These are phyloP conservation scores for Schrankia costaestrigalis DNA, from an alignment of 2,888 invertebrate genomes.

Conservation along the genomic window DNA sequence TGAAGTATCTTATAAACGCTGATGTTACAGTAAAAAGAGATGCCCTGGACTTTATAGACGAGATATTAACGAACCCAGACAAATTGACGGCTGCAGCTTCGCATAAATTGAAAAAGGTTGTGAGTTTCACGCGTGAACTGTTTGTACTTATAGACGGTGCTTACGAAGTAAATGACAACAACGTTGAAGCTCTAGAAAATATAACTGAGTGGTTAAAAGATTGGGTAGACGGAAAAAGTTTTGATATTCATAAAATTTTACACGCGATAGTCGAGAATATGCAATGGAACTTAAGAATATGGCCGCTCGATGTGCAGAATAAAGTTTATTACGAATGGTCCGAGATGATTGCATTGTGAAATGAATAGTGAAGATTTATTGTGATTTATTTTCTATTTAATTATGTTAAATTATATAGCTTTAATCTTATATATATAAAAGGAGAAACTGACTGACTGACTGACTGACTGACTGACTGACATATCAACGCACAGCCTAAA, in stretches of 20 bases:
- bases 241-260: constrained; percentile 27
- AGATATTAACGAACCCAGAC: constrained; percentile 40
- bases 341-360: constrained; percentile 30
- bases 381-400: neutral
- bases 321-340: constrained; percentile 40
- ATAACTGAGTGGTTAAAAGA: constrained; percentile 31
- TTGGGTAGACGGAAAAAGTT: constrained; percentile 23
- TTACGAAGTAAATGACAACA: constrained; percentile 39
- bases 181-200: constrained; percentile 32
- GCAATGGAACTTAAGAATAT: constrained; percentile 39
- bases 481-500: too few species aligned
- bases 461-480: too few species aligned
- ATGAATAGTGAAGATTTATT: neutral
- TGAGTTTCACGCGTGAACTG: constrained; percentile 30
- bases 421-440: too few species aligned
- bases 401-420: too few species aligned
- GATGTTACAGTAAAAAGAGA: constrained; percentile 38
- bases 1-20: constrained; percentile 30
- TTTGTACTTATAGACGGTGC: constrained; percentile 38
- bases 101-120: constrained; percentile 26
- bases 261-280: constrained; percentile 41
- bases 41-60: constrained; percentile 49
- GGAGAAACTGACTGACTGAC: too few species aligned
- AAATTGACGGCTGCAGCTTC: constrained; percentile 30
- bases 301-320: constrained; percentile 40